These are phyloP conservation scores for Apis mellifera DNA, from an alignment of 1,140 invertebrate species.

Conservation along the genomic window Amel_HAv3.1 CM009941.2:11715001-11715500, in stretches of 20 bases:
- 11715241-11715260: too few species aligned
- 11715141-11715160: too few species aligned
- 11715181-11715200: too few species aligned
- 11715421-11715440: conserved; percentile 23
- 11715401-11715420: conserved; percentile 52
- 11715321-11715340: conserved; percentile 26
- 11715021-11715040: neutral
- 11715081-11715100: neutral
- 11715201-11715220: too few species aligned
- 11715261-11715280: too few species aligned
- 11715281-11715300: neutral
- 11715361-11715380: conserved; percentile 32
- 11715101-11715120: too few species aligned
- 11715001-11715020: neutral
- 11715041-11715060: neutral
- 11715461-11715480: conserved; percentile 17
- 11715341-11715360: neutral
- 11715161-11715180: too few species aligned
- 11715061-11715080: neutral
- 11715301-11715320: neutral
- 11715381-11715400: conserved; percentile 36
- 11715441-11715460: conserved; percentile 7
- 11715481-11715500: conserved; percentile 45
- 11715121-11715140: too few species aligned
- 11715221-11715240: too few species aligned